Percentiles rank a stretch among this genome's conserved stretches.
Evolutionary conservation across 2,888 invertebrate genomes (phyloP).

Genomic region (Dasysyrphus albostriatus): DNA sequence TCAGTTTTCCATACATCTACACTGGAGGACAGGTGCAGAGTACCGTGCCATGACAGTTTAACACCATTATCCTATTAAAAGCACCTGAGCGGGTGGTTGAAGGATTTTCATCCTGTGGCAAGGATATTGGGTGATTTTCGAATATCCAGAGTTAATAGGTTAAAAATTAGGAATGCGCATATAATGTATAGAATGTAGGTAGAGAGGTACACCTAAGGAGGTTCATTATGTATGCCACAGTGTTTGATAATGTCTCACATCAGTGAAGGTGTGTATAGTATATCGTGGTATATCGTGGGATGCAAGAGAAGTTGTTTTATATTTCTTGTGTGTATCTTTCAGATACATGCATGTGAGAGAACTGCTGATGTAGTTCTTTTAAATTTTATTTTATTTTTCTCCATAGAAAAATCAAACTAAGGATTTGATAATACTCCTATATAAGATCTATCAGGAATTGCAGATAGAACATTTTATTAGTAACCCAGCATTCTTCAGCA

Average conservation of each 20-base stretch:
- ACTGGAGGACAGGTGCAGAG: slow-evolving; percentile 19
- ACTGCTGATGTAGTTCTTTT: no score
- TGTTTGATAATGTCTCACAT: not conserved
- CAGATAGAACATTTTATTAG: no score
- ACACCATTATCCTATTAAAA: slow-evolving; percentile 64
- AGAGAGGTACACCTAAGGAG: slow-evolving; percentile 5
- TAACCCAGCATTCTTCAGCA: no score
- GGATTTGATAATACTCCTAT: no score
- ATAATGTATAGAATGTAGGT: slow-evolving; percentile 15
- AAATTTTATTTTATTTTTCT: no score
- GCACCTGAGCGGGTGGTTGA: slow-evolving; percentile 27
- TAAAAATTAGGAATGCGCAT: slow-evolving; percentile 49
- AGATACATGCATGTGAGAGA: not conserved
- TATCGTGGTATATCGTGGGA: no score
- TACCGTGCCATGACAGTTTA: slow-evolving; percentile 53
- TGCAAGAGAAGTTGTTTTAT: not conserved
- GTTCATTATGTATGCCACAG: slow-evolving; percentile 14
- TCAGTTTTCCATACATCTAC: slow-evolving; percentile 45
- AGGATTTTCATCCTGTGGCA: not conserved
- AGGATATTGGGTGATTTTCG: slow-evolving; percentile 48
- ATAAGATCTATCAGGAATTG: no score
- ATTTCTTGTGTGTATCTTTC: not conserved
- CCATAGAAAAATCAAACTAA: no score
- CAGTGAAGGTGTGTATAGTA: not conserved
- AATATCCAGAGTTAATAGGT: slow-evolving; percentile 51